Conservation (phyloP, 2,888 invertebrate genomes). For the Heliconius hortense region DNA sequence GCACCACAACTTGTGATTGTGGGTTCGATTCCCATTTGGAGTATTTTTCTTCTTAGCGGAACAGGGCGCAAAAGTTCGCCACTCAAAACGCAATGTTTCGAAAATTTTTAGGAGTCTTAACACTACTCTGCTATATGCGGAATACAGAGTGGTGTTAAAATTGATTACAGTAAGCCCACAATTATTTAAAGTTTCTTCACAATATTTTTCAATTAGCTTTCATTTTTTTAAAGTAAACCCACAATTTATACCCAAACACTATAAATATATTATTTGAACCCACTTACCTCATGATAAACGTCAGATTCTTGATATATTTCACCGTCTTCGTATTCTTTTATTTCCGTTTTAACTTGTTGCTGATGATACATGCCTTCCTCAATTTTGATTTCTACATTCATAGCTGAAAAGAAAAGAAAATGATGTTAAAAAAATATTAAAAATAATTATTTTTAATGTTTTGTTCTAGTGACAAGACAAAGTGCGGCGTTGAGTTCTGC, state of each 20-base stretch:
- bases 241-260: neutral
- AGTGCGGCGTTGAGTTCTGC: neutral
- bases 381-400: slow-evolving; percentile 42
- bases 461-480: neutral
- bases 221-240: neutral
- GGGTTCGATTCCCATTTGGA: too few species aligned
- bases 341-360: slow-evolving; percentile 38
- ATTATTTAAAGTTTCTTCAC: too few species aligned
- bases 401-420: slow-evolving; percentile 23
- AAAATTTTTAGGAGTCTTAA: neutral
- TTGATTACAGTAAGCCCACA: too few species aligned
- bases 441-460: neutral
- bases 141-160: too few species aligned
- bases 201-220: too few species aligned
- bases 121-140: neutral
- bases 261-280: neutral
- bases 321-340: slow-evolving; percentile 34
- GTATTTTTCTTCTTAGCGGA: neutral
- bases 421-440: neutral
- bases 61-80: neutral
- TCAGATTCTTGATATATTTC: slow-evolving; percentile 38
- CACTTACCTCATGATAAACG: slow-evolving; percentile 42
- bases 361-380: slow-evolving; percentile 36
- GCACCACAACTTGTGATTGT: too few species aligned
- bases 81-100: neutral